A percentile compares a stretch with the other conserved stretches of the same genome.
Conservation (phyloP, 2,113 vertebrate genomes). For the Dendrocopos noguchii region DNA sequence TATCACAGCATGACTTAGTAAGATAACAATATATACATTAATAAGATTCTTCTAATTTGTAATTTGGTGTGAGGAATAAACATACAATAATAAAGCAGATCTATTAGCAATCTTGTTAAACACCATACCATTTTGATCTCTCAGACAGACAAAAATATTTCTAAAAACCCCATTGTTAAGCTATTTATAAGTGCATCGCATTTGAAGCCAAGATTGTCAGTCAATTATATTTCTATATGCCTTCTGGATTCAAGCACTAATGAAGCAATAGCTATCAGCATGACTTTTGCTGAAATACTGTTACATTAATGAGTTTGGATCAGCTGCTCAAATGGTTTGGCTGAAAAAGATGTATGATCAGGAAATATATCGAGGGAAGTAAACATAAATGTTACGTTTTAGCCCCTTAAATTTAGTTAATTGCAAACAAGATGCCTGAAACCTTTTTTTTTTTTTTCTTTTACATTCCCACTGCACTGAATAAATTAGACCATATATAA, state of each 20-base stretch:
- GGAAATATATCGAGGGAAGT: neutral
- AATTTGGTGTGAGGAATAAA: neutral
- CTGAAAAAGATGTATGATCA: constrained; percentile 26
- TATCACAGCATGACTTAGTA: neutral
- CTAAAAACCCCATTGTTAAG: neutral
- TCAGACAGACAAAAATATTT: neutral
- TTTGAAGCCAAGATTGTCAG: neutral
- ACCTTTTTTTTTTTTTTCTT: constrained; percentile 20
- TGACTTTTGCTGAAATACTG: constrained; percentile 51
- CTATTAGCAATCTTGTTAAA: neutral
- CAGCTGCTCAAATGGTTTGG: constrained; percentile 34
- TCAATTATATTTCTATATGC: constrained; percentile 13
- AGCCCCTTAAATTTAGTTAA: constrained; percentile 56
- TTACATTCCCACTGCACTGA: constrained; percentile 36
- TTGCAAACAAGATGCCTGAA: constrained; percentile 40
- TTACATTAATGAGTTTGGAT: constrained; percentile 55
- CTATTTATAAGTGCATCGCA: neutral
- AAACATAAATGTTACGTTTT: constrained; percentile 20
- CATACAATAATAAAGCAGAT: neutral
- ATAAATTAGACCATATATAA: constrained; percentile 42
- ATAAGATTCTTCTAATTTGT: neutral
- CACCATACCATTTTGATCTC: neutral
- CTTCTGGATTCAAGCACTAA: constrained; percentile 42
- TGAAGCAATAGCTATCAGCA: constrained; percentile 50
- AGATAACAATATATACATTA: neutral